Conservation (phyloP, 2,113 vertebrate species). For the Isurus oxyrinchus region DNA sequence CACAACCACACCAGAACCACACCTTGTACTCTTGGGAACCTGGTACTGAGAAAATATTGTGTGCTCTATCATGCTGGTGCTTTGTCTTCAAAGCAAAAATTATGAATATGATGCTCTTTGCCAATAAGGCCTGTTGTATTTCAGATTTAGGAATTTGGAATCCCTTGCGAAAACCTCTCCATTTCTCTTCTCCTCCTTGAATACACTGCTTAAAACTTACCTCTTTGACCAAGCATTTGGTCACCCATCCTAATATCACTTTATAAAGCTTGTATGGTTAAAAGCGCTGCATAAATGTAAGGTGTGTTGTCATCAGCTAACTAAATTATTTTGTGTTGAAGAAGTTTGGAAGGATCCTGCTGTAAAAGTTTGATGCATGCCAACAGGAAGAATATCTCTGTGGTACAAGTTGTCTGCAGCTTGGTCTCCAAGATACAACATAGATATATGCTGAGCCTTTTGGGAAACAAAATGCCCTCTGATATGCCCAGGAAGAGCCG, state of each 20-base stretch:
- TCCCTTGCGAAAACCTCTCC: background rate
- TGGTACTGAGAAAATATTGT: background rate
- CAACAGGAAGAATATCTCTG: background rate
- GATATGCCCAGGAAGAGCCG: background rate
- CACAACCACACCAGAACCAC: too few relatives aligned
- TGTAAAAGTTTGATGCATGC: background rate
- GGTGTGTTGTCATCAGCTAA: background rate
- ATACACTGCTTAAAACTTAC: background rate
- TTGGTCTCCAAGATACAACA: background rate
- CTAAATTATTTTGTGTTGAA: background rate
- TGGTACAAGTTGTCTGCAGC: background rate
- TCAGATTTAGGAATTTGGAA: background rate
- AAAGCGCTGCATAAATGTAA: background rate
- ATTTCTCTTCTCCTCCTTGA: background rate
- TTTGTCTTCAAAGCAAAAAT: background rate
- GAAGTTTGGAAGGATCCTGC: background rate
- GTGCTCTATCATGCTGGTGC: background rate
- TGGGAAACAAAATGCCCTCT: background rate
- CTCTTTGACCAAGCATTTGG: too few relatives aligned
- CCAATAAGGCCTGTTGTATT: background rate
- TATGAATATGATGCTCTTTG: background rate
- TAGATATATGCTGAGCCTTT: background rate
- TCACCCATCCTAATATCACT: too few relatives aligned
- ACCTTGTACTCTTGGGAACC: background rate
- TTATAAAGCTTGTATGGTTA: too few relatives aligned